A percentile compares a stretch with the other conserved stretches of the same genome.
Evolutionary conservation across 1,140 invertebrate species (phyloP).

Genomic region (Lineus longissimus): DNA sequence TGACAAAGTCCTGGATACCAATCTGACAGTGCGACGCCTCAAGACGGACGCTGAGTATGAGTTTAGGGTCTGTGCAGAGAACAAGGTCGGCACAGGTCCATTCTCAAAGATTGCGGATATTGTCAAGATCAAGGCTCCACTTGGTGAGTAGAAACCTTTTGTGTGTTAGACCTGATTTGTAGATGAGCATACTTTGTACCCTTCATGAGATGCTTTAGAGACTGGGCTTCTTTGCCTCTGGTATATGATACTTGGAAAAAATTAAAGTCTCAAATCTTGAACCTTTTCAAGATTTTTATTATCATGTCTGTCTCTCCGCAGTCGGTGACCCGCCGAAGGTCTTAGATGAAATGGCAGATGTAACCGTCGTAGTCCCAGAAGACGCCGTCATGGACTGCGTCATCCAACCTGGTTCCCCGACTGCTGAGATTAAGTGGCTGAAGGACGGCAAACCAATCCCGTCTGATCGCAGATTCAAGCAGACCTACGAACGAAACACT

Average conservation of each 20-base stretch:
- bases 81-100: conserved; percentile 90
- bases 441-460: conserved; percentile 45
- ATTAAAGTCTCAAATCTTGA: too few species aligned
- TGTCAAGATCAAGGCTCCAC: conserved; percentile 69
- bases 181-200: not conserved
- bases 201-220: not conserved
- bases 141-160: conserved; percentile 24
- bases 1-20: conserved; percentile 54
- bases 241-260: too few species aligned
- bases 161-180: not conserved
- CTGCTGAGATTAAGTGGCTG: conserved; percentile 40
- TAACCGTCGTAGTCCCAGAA: conserved; percentile 31
- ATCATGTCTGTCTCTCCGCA: conserved; percentile 7
- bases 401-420: conserved; percentile 37
- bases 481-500: conserved; percentile 44
- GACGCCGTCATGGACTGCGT: conserved; percentile 36
- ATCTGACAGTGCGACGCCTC: conserved; percentile 60
- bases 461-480: conserved; percentile 47
- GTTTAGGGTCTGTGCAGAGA: conserved; percentile 93
- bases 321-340: conserved; percentile 42
- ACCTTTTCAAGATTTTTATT: too few species aligned
- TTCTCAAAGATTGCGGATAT: conserved; percentile 63
- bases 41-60: conserved; percentile 93
- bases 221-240: too few species aligned
- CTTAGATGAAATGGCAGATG: conserved; percentile 36